These are phyloP conservation scores for Drosophila sordidula DNA, from an alignment of 2,888 invertebrate species.

Conservation along the genomic window DNA sequence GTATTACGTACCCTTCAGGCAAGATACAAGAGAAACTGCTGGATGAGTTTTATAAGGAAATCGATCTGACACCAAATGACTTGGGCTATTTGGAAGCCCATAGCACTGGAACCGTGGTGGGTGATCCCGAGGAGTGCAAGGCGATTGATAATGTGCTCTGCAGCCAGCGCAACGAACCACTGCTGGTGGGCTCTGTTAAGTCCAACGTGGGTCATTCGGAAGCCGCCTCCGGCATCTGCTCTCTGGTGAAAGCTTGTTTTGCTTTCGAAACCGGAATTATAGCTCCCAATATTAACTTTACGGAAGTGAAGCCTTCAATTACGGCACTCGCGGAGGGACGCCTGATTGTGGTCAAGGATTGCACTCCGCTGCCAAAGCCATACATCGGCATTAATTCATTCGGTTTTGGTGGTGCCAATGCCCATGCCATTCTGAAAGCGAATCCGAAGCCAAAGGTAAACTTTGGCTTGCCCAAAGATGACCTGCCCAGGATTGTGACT, in stretches of 20 bases:
- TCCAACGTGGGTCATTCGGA: constrained; percentile 98
- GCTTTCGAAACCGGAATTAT: constrained; percentile 92
- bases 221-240: constrained; percentile 93
- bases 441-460: constrained; percentile 84
- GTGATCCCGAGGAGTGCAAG: constrained; percentile 96
- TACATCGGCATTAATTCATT: constrained; percentile 95
- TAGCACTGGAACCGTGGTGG: constrained; percentile 92
- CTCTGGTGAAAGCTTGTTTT: constrained; percentile 92
- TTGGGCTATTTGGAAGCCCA: constrained; percentile 95
- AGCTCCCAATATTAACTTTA: constrained; percentile 94
- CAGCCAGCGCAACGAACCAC: constrained; percentile 89
- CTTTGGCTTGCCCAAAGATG: constrained; percentile 87
- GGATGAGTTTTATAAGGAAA: constrained; percentile 89
- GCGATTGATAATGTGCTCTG: constrained; percentile 93
- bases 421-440: constrained; percentile 84
- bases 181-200: constrained; percentile 95
- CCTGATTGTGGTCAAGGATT: constrained; percentile 90
- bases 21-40: constrained; percentile 88
- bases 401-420: constrained; percentile 96
- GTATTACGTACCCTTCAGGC: constrained; percentile 89
- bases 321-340: constrained; percentile 88
- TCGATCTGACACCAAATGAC: constrained; percentile 89
- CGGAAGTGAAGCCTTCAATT: constrained; percentile 87
- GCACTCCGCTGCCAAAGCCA: constrained; percentile 90
- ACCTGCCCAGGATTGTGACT: constrained; percentile 90